These are phyloP conservation scores for Erethizon dorsatum DNA, from an alignment of 2,797 vertebrate genomes.

Conservation along the genomic window DNA sequence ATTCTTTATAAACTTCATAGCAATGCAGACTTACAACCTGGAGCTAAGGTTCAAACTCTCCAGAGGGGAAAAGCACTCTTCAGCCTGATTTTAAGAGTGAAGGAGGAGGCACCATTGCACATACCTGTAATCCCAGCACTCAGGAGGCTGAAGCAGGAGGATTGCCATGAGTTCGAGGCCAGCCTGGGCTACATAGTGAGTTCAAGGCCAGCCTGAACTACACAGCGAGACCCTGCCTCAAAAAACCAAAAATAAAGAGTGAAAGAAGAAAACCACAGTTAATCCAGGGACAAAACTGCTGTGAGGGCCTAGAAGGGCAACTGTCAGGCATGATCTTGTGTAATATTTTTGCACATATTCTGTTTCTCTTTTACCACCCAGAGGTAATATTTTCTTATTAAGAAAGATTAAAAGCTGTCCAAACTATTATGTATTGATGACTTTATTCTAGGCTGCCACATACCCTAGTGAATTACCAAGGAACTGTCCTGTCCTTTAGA, in stretches of 20 bases:
- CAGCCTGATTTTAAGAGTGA: slow-evolving; percentile 71
- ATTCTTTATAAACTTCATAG: background rate
- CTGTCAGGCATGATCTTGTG: background rate
- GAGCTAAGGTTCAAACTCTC: slow-evolving; percentile 39
- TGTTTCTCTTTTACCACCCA: slow-evolving; percentile 25
- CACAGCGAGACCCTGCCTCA: background rate
- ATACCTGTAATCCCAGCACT: background rate
- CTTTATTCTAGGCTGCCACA: background rate
- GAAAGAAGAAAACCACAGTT: slow-evolving; percentile 59
- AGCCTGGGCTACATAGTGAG: background rate
- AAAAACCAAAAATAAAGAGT: background rate
- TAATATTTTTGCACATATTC: slow-evolving; percentile 32
- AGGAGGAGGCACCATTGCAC: background rate
- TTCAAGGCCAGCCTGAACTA: background rate
- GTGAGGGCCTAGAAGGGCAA: background rate
- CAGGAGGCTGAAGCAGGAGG: background rate
- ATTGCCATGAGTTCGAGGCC: too few species aligned
- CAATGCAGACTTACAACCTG: background rate
- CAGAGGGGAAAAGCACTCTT: slow-evolving; percentile 1
- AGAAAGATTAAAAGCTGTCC: slow-evolving; percentile 70
- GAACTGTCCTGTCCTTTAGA: background rate
- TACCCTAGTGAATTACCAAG: background rate
- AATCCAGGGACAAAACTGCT: slow-evolving; percentile 43
- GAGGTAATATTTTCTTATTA: slow-evolving; percentile 71
- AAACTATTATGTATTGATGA: slow-evolving; percentile 23